phyloP scores from a whole-genome alignment of 2,888 invertebrate species.

The Pristionchus exspectatus region DNA sequence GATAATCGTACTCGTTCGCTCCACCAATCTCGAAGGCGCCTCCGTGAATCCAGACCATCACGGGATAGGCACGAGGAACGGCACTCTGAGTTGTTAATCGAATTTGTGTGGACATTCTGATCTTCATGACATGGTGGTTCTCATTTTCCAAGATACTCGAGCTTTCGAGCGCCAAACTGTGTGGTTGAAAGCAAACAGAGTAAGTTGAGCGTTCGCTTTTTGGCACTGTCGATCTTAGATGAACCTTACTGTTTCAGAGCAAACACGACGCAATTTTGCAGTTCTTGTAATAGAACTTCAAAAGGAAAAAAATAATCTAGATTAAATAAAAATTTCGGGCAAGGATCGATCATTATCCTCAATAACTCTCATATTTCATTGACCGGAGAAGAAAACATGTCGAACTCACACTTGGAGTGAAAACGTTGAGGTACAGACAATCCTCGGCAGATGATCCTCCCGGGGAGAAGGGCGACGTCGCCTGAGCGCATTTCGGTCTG shows the following conservation, averaged over 20 bases:
- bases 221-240: not conserved
- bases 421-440: conserved; percentile 32
- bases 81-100: not conserved
- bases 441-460: not conserved
- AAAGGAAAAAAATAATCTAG: no score
- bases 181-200: not conserved
- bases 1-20: conserved; percentile 18
- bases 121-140: not conserved
- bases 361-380: no score
- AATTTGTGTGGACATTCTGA: not conserved
- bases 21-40: conserved; percentile 22
- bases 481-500: not conserved
- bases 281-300: no score
- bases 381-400: not conserved
- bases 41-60: conserved; percentile 42
- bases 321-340: not conserved
- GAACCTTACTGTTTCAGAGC: not conserved
- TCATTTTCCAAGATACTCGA: not conserved
- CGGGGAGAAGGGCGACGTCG: conserved; percentile 9
- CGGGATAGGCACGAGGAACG: not conserved
- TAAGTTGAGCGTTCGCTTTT: not conserved
- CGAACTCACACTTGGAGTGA: not conserved
- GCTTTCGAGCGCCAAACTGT: not conserved
- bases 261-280: not conserved
- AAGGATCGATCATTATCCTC: no score